Base-by-base conservation (phyloP, 2,797 vertebrate genomes). In the Oreochromis grahami region DNA sequence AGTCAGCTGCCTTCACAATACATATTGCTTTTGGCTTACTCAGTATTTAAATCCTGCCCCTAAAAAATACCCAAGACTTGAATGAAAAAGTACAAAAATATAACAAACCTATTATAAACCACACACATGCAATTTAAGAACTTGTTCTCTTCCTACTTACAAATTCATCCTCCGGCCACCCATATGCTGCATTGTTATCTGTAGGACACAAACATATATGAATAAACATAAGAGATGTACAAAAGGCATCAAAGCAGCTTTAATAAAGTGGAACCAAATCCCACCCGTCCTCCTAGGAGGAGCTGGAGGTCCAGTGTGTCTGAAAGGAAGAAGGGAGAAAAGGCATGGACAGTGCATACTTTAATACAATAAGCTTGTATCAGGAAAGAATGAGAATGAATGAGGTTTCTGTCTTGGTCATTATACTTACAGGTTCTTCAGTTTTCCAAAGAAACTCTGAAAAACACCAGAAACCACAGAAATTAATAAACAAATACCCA, bases 361-460 rank as follows among this genome's bases (percentile, higher is more conserved):
- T 58, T 7, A 43, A 19, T 10, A 7, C 5, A 56, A 55, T 77
- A 43, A 26, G 6, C 38, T 14, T 80, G 4, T 12, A 41, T 21
- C 19, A 45, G 24, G 6, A 4, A 80, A 36, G n/a, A 45, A 63
- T 50, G 26, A 58, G 11, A 34, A 52, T 3, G 21, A 34, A 6
- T 26, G 7, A 3, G 5, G 3, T 8, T 82, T 36, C 19, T 9
- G 4, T 15, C 6, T 72, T 3, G 3, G 8, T 8, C 3, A 5
- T 4, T 60, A 21, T 89, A 96, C 96, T 96, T 89, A 97, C 96
- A 85, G 82, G 76, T 90, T 95, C 86, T 96, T 97, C 19, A 90
- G 81, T 92, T 96, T 96, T 83, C 90, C 95, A 88, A 96, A 95
- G 81, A 96, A 95, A 88, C 91, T 96, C 96, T 97, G 93, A 83